A percentile compares a stretch with the other conserved stretches of the same genome.
These are phyloP conservation scores for Globia sparganii DNA, from an alignment of 2,888 invertebrate species.

Conservation along the genomic window DNA sequence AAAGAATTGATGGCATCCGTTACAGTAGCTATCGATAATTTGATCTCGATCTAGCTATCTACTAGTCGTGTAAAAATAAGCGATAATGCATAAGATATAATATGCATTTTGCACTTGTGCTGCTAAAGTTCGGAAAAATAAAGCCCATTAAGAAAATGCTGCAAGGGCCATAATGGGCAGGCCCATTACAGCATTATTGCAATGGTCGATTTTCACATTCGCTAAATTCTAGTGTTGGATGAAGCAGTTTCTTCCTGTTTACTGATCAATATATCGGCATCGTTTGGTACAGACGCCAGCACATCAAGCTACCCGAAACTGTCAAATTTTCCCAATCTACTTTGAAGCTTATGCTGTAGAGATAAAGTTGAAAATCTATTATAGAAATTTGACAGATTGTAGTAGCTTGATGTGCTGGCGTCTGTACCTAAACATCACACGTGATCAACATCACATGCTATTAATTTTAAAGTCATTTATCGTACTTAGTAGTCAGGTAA, in stretches of 20 bases:
- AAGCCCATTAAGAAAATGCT: background rate
- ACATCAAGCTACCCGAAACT: no score
- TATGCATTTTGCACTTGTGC: background rate
- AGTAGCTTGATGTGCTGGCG: no score
- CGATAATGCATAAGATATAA: background rate
- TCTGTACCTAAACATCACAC: slow-evolving; percentile 6
- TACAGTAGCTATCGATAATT: slow-evolving; percentile 7
- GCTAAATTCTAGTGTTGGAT: background rate
- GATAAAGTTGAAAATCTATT: no score
- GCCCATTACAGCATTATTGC: no score
- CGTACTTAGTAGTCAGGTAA: background rate
- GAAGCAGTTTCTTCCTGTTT: slow-evolving; percentile 8
- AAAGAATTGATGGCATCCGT: slow-evolving; percentile 16
- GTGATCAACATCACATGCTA: background rate
- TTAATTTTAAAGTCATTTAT: background rate
- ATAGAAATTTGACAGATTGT: no score
- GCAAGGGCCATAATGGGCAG: background rate
- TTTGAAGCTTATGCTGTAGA: no score
- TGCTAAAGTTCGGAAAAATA: background rate
- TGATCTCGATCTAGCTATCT: background rate
- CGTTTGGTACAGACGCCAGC: background rate
- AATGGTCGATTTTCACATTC: background rate
- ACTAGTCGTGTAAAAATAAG: background rate
- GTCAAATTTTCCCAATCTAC: no score
- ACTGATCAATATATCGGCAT: slow-evolving; percentile 17